Evolutionary conservation across 2,113 vertebrate genomes (phyloP).

Genomic region (Chionomys nivalis): DNA sequence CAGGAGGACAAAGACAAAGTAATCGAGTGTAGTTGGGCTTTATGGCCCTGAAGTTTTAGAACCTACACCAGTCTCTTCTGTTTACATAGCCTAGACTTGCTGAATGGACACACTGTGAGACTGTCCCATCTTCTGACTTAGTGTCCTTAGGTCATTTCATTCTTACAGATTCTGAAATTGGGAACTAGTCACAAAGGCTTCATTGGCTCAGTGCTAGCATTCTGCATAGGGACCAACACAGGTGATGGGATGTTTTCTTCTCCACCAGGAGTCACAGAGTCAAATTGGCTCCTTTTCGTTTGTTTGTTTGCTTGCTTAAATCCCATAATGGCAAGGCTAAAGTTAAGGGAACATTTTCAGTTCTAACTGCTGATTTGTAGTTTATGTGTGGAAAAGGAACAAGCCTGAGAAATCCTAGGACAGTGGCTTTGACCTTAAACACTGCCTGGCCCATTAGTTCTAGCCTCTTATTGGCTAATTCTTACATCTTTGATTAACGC

Average conservation of each 20-base stretch:
- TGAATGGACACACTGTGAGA: neutral
- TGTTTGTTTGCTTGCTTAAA: neutral
- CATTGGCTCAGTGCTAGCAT: neutral
- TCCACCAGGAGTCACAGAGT: no score
- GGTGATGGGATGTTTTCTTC: neutral
- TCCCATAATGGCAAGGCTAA: neutral
- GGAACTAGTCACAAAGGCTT: neutral
- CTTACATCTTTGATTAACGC: no score
- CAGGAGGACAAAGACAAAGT: neutral
- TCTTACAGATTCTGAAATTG: neutral
- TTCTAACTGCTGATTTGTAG: neutral
- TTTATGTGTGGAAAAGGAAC: neutral
- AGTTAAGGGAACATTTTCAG: neutral
- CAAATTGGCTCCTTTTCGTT: neutral
- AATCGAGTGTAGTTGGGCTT: neutral
- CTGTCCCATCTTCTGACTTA: neutral
- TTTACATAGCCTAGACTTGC: neutral
- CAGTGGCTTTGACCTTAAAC: neutral
- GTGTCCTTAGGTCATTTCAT: neutral
- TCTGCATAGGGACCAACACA: neutral
- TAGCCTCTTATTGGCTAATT: no score
- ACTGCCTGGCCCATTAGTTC: no score
- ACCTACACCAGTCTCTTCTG: neutral
- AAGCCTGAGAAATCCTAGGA: neutral
- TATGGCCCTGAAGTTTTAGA: neutral